Evolutionary conservation across 2,888 invertebrate genomes (phyloP).

Genomic region (Eilema sororculum): DNA sequence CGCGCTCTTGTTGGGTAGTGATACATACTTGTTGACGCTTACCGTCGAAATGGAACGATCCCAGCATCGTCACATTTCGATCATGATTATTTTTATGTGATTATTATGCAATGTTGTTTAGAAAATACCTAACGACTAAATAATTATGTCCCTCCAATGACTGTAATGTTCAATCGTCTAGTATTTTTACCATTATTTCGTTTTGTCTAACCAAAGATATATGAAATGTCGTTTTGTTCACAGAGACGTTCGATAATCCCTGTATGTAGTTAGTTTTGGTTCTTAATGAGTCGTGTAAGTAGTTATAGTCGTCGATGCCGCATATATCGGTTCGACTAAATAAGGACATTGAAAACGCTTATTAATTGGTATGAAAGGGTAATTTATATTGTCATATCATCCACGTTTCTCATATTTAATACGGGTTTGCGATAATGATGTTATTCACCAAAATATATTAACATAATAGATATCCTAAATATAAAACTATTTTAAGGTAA

Average conservation of each 20-base stretch:
- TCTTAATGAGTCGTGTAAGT: conserved; percentile 83
- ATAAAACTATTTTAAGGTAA: conserved; percentile 82
- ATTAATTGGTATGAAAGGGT: conserved; percentile 88
- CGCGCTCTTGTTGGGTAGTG: conserved; percentile 73
- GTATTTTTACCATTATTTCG: conserved; percentile 82
- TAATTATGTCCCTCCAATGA: conserved; percentile 85
- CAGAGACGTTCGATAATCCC: conserved; percentile 77
- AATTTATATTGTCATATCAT: conserved; percentile 88
- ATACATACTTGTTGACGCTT: conserved; percentile 85
- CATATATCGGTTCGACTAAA: conserved; percentile 79
- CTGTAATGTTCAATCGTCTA: conserved; percentile 83
- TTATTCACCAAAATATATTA: conserved; percentile 86
- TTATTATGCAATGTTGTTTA: conserved; percentile 85
- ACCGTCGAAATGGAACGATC: conserved; percentile 81
- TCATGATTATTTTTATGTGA: conserved; percentile 82
- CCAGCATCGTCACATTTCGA: conserved; percentile 81
- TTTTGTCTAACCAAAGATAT: conserved; percentile 86
- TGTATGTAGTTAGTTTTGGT: conserved; percentile 84
- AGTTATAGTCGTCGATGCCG: conserved; percentile 81
- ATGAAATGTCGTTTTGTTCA: conserved; percentile 76
- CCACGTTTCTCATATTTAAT: conserved; percentile 87
- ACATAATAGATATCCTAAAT: conserved; percentile 84
- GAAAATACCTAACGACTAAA: conserved; percentile 83
- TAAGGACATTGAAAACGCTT: conserved; percentile 88
- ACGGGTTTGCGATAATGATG: conserved; percentile 87